Base-by-base conservation (phyloP, 1,140 invertebrate genomes). In the Macrostomum lignano region DNA sequence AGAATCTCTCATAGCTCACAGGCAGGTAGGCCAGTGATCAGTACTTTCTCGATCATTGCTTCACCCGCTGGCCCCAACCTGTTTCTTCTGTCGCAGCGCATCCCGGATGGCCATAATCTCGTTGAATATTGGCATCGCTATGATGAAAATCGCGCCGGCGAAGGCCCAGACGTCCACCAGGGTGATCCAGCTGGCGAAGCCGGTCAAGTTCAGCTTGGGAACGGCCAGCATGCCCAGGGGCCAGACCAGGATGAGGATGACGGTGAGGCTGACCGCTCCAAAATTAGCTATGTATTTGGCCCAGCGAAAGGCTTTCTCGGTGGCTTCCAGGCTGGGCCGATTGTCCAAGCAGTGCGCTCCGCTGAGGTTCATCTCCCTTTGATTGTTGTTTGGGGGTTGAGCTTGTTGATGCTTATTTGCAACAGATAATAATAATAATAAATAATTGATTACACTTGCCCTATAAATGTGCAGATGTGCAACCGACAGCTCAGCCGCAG, bases 221-320 rank as follows among this genome's bases (percentile, higher is more conserved):
- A 44, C 34, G 7, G 36, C 36, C 6, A 45, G 26, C 44, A 49
- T 47, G 7, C 40, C 29, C 6, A 38, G 33, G 3, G 53, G 53
- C 49, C 48, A 52, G 7, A 54, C 13, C 20, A 51, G 21, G 10
- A 53, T 31, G 3, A 56, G 33, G 7, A 49, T 13, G n/a, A 46
- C 9, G 2, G 43, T 38, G 1, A 51, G 21, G 0, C 24, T 13
- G 7, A 45, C 20, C 2, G 47, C 45, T 6, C 41, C 36, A 6
- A 41, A 33, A 35, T 38, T 33, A 10, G 49, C 48, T 1, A 50
- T 21, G 15, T 36, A 25, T 20, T 38, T 46, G 9, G 45, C 44
- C 1, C 19, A 14, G 19, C 34, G 40, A 32, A 53, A 51, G 17
- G 40, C 41, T n/a, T 38, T 38, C 26, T 45, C 40, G 2, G 52